Conservation (phyloP, 2,888 invertebrate genomes). For the Agrotis ipsilon region DNA sequence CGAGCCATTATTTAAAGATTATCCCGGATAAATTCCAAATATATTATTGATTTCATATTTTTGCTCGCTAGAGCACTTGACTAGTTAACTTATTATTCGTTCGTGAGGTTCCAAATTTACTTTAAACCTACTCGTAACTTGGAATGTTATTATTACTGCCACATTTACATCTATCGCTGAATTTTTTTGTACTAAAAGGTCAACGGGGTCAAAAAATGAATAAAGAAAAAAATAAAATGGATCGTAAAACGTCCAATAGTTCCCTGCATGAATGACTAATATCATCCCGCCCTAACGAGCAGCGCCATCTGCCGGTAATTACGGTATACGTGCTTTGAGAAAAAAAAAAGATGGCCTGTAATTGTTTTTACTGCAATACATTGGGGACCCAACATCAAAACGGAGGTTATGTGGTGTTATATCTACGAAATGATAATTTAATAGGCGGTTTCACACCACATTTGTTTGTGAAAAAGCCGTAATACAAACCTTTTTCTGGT, state of each 20-base stretch:
- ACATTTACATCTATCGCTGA: background rate
- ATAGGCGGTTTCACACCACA: constrained; percentile 63
- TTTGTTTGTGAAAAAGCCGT: constrained; percentile 26
- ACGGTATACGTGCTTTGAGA: constrained; percentile 78
- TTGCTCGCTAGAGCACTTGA: no score
- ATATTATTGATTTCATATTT: no score
- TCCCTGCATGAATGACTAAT: constrained; percentile 69
- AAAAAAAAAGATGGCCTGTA: constrained; percentile 78
- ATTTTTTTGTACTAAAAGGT: background rate
- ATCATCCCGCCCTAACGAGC: constrained; percentile 77
- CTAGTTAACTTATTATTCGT: no score
- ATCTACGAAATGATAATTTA: constrained; percentile 59
- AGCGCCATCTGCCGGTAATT: constrained; percentile 87
- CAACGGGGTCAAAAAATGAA: background rate
- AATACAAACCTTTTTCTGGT: constrained; percentile 24
- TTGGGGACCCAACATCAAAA: constrained; percentile 48
- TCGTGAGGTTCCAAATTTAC: no score
- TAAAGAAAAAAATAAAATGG: constrained; percentile 8
- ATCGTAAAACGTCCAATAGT: constrained; percentile 55
- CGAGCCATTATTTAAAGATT: no score
- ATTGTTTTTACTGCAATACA: constrained; percentile 82
- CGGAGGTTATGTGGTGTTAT: constrained; percentile 45
- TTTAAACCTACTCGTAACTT: no score
- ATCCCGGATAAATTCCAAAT: no score
- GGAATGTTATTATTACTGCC: no score